These are phyloP conservation scores for Melitaea cinxia DNA, from an alignment of 1,140 invertebrate genomes.

Conservation along the genomic window DNA sequence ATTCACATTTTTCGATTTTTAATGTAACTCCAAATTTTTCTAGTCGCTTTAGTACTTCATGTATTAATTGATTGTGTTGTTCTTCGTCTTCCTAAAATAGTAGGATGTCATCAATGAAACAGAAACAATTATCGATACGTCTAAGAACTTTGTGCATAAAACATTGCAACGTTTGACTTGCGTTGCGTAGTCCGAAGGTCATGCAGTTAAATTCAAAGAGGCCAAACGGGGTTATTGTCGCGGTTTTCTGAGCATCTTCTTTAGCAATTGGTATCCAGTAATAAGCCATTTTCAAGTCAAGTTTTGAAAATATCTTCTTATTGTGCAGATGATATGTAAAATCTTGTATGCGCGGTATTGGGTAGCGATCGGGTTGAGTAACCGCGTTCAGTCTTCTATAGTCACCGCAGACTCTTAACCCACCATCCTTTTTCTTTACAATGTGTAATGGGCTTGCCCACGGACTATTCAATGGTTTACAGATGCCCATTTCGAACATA, in stretches of 20 bases:
- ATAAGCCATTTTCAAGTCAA: conserved; percentile 36
- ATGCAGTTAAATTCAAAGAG: conserved; percentile 13
- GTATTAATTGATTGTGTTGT: conserved; percentile 46
- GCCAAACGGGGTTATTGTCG: conserved; percentile 8
- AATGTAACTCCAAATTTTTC: conserved; percentile 45
- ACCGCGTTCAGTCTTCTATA: conserved; percentile 9
- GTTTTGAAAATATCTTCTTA: conserved; percentile 35
- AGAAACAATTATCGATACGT: neutral
- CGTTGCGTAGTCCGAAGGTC: conserved; percentile 11
- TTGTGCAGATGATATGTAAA: conserved; percentile 30
- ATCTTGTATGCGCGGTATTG: conserved; percentile 34
- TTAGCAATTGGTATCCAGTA: conserved; percentile 21
- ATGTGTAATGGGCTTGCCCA: conserved; percentile 10
- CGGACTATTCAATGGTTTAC: conserved; percentile 11
- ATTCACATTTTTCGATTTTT: conserved; percentile 53
- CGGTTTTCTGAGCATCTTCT: conserved; percentile 14
- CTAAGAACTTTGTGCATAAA: conserved; percentile 10
- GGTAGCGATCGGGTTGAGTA: conserved; percentile 19
- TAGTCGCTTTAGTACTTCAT: conserved; percentile 42
- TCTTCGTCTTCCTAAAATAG: conserved; percentile 50
- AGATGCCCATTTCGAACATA: conserved; percentile 20
- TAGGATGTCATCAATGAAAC: conserved; percentile 54
- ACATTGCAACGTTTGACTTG: conserved; percentile 4
- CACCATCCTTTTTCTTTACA: conserved; percentile 14
- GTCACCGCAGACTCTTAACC: conserved; percentile 8